Conservation (phyloP, 2,797 vertebrate genomes). For the Falco concolor region DNA sequence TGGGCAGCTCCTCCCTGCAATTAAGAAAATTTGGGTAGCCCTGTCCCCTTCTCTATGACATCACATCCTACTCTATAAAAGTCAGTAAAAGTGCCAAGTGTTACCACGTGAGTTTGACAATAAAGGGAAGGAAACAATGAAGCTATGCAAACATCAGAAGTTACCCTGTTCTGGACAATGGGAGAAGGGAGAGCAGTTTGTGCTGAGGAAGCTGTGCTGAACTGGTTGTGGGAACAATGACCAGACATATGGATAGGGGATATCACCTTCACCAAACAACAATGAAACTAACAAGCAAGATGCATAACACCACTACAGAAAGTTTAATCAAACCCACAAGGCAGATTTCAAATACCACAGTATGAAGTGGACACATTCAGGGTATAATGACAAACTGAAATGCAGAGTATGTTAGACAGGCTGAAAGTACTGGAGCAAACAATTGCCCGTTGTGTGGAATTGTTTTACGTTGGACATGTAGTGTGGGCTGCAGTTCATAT, state of each 20-base stretch:
- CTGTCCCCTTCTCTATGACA: conserved; percentile 76
- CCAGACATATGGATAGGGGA: not conserved
- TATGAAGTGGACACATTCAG: not conserved
- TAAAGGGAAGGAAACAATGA: conserved; percentile 57
- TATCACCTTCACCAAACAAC: conserved; percentile 38
- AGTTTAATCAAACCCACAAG: conserved; percentile 46
- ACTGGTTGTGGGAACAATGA: conserved; percentile 45
- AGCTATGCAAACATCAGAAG: conserved; percentile 47
- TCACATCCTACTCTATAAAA: conserved; percentile 71
- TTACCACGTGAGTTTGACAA: conserved; percentile 48
- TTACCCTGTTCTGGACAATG: conserved; percentile 51
- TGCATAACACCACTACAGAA: not conserved
- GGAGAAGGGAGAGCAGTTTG: conserved; percentile 33
- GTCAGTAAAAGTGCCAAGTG: conserved; percentile 66
- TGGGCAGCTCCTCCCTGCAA: conserved; percentile 76
- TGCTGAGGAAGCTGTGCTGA: conserved; percentile 53
- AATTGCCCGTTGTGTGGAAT: not conserved
- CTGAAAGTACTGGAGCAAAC: not conserved
- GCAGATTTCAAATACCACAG: conserved; percentile 25
- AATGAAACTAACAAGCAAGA: conserved; percentile 46
- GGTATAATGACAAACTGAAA: not conserved
- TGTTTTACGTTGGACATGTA: not conserved
- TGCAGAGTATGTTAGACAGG: not conserved
- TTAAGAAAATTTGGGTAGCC: conserved; percentile 76
- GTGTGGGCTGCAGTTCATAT: not conserved